Conservation (phyloP, 2,888 invertebrate genomes). For the Villa cingulata region DNA sequence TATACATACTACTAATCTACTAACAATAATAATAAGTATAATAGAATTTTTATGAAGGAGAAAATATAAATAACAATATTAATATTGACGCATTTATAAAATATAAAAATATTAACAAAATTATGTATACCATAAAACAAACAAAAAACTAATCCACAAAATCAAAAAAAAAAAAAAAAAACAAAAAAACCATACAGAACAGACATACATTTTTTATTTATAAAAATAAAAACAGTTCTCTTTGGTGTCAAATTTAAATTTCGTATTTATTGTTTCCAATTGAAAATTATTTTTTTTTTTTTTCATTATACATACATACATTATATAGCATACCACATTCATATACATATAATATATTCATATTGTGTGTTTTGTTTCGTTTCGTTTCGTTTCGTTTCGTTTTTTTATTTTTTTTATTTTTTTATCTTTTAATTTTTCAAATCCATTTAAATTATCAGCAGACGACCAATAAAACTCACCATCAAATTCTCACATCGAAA, state of each 20-base stretch:
- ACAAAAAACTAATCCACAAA: too few species aligned
- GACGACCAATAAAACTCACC: slow-evolving; percentile 7
- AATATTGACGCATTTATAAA: too few species aligned
- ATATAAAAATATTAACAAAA: too few species aligned
- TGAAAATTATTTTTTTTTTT: neutral
- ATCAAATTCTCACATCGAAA: slow-evolving; percentile 1
- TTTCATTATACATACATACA: too few species aligned
- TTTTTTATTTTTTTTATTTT: too few species aligned
- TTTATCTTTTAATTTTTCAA: neutral
- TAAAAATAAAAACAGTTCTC: neutral
- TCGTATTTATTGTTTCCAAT: neutral
- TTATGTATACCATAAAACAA: too few species aligned
- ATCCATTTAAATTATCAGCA: slow-evolving; percentile 9
- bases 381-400: too few species aligned
- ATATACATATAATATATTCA: neutral
- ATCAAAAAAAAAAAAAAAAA: neutral
- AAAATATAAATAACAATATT: neutral
- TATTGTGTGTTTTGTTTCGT: neutral
- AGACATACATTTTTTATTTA: too few species aligned
- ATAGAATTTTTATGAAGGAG: neutral
- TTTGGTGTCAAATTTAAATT: neutral
- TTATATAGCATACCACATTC: neutral
- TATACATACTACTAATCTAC: too few species aligned
- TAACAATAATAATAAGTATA: neutral
- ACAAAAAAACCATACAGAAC: neutral